Evolutionary conservation across 2,888 invertebrate species (phyloP), one percentile per base, ranked within the genome.

Genomic region (Netelia melanura): DNA sequence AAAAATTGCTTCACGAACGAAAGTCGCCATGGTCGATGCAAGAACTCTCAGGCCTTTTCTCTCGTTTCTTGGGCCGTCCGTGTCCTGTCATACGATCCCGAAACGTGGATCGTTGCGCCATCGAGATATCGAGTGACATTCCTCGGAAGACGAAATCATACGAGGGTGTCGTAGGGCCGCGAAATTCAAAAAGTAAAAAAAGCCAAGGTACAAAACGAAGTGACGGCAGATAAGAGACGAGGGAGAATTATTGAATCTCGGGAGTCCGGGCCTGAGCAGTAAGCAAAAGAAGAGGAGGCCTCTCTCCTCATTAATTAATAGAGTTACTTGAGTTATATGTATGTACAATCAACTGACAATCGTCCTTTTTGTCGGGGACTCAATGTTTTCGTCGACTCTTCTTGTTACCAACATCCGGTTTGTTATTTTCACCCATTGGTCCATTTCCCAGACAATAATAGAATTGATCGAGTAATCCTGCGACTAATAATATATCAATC

Each of bases 1-100:
- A 61, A 74, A 89, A 89, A 89, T 89, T 89, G 87, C 88, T 62
- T 82, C 83, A 87, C 85, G 89, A 86, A 88, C 86, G 86, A 81
- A 85, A 88, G 83, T 85, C 86, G 81, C 48, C 76, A 61, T 56
- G 72, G 83, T 81, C 78, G 85, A 21, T 71, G 38, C 48, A 64
- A 44, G 54, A 78, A 54, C 9, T 56, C 64, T 62, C 56, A 52
- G 30, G 5, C 58, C 14, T 64, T 54, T 38, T 3, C 11, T 52
- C 44, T 23, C 3, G 11, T 54, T 2, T 38, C n/a, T 17, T 25
- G 14, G 54, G 11, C 38, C 2, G 8, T 38, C n/a, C 30, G 30
- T 30, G 30, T 52, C 71, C 25, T 17, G 17, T 48, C 38, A 54
- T 43, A 56, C 64, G 72, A 78, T 56, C 74, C 44, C 43, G 71